Evolutionary conservation across 2,797 vertebrate species (phyloP).

Genomic region (Enteromius viviparus): DNA sequence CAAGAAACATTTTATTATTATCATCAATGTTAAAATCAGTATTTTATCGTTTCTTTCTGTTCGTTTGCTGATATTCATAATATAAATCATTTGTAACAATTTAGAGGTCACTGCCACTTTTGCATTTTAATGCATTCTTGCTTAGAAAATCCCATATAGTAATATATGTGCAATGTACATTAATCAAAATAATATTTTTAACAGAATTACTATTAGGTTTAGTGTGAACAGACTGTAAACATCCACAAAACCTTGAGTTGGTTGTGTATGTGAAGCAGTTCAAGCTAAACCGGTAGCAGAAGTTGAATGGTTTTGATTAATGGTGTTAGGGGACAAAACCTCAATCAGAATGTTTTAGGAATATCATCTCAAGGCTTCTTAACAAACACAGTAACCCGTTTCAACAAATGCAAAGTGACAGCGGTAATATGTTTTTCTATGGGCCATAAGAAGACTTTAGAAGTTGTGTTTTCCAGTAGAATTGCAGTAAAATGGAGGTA

Average conservation of each 20-base stretch:
- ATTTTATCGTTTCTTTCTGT: neutral
- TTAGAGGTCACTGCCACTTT: neutral
- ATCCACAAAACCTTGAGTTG: neutral
- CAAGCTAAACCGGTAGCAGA: neutral
- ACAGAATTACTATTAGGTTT: neutral
- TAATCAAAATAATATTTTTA: neutral
- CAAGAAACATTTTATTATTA: neutral
- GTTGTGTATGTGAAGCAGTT: neutral
- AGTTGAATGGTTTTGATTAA: neutral
- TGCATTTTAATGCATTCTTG: neutral
- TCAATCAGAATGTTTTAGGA: neutral
- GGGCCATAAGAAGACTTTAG: conserved; percentile 8
- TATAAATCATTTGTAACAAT: neutral
- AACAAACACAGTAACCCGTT: neutral
- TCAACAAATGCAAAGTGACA: neutral
- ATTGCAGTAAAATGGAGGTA: conserved; percentile 1
- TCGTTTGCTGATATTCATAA: neutral
- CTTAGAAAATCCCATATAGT: neutral
- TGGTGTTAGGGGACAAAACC: neutral
- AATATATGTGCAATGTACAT: neutral
- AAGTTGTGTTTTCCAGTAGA: conserved; percentile 8
- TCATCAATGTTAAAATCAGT: neutral
- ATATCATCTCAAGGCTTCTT: neutral
- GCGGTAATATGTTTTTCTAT: conserved; percentile 12
- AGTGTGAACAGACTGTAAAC: neutral